Percentiles rank a stretch among this genome's conserved stretches.
Conservation (phyloP, 37 sponge, comb jelly and placozoan species). For the Ephydatia muelleri region DNA sequence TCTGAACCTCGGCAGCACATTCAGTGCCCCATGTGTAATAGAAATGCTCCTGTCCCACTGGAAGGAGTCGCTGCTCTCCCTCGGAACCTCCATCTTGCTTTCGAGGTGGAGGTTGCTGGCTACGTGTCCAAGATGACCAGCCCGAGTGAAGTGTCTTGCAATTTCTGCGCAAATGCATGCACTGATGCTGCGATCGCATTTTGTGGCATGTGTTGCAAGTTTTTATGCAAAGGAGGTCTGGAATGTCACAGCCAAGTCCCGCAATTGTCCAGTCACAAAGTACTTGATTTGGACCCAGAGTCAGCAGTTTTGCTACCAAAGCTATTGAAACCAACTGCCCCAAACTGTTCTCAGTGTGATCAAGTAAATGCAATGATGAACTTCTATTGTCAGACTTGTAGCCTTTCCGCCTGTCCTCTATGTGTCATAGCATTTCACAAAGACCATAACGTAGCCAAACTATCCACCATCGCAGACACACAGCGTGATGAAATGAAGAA, state of each 20-base stretch:
- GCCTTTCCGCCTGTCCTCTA: slow-evolving; percentile 38
- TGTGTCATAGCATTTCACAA: slow-evolving; percentile 49
- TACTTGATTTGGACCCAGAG: not conserved
- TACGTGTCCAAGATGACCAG: not conserved
- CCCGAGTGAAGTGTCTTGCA: not conserved
- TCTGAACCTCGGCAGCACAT: not conserved
- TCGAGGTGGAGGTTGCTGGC: not conserved
- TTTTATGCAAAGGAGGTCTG: not conserved
- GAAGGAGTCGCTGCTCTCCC: not conserved
- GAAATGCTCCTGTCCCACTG: not conserved
- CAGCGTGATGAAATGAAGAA: not conserved
- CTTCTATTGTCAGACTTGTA: slow-evolving; percentile 58
- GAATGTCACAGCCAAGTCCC: not conserved
- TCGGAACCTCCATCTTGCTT: not conserved
- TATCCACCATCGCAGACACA: not conserved
- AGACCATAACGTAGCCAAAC: slow-evolving; percentile 8
- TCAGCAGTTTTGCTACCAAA: not conserved
- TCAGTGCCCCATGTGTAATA: not conserved
- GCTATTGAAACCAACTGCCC: not conserved
- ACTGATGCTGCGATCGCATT: not conserved
- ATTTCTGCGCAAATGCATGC: not conserved
- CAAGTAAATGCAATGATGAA: slow-evolving; percentile 12
- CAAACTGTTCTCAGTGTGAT: not conserved
- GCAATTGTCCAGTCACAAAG: not conserved
- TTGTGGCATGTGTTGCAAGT: not conserved